A percentile compares a stretch with the other conserved stretches of the same genome.
phyloP scores from a whole-genome alignment of 2,113 vertebrate genomes.

The Phodopus roborovskii region DNA sequence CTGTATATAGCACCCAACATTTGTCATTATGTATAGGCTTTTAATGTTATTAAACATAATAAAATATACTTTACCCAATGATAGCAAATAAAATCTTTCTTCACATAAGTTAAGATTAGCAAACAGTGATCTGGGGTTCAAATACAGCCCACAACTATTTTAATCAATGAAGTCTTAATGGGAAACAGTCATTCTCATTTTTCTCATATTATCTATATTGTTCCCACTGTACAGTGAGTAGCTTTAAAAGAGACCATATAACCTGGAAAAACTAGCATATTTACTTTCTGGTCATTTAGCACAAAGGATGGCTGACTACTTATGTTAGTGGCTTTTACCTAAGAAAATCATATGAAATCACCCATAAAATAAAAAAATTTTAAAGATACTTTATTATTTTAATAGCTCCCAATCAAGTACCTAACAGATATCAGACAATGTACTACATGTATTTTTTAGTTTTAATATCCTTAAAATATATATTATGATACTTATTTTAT shows the following conservation, averaged over 20 bases:
- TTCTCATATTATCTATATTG: neutral
- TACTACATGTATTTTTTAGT: neutral
- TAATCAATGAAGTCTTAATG: neutral
- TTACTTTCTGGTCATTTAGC: neutral
- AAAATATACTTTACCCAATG: neutral
- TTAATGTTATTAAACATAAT: slow-evolving; percentile 26
- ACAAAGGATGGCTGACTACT: neutral
- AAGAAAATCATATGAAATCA: neutral
- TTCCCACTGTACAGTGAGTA: neutral
- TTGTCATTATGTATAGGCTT: slow-evolving; percentile 16
- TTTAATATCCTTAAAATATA: slow-evolving; percentile 27
- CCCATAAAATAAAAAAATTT: neutral
- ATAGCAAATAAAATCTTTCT: slow-evolving; percentile 39
- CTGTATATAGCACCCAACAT: slow-evolving; percentile 18
- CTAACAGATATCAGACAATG: neutral
- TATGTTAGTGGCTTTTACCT: neutral
- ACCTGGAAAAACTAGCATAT: slow-evolving; percentile 3
- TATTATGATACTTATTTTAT: neutral
- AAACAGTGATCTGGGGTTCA: neutral
- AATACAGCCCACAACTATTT: slow-evolving; percentile 7
- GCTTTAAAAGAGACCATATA: neutral
- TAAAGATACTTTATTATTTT: neutral
- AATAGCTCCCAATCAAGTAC: neutral
- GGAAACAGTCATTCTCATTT: slow-evolving; percentile 8
- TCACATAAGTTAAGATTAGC: neutral